Conservation (phyloP, 2,888 invertebrate genomes). For the Eustalomyia histrio region DNA sequence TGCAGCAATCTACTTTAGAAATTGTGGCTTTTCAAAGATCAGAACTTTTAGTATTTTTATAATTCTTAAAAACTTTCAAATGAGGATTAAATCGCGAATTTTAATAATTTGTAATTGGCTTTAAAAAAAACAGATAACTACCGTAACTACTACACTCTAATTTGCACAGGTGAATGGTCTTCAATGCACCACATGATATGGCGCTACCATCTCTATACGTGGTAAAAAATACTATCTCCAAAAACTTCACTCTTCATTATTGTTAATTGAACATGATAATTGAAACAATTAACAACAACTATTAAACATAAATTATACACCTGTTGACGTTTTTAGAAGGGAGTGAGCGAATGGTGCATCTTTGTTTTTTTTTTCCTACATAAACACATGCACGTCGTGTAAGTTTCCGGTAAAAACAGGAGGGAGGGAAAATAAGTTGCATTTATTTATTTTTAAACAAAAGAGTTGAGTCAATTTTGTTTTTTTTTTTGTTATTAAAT, state of each 20-base stretch:
- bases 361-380: neutral
- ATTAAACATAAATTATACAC: slow-evolving; percentile 40
- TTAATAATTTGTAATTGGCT: too few species aligned
- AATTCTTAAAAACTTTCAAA: too few species aligned
- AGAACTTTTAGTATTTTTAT: too few species aligned
- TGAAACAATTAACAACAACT: slow-evolving; percentile 14
- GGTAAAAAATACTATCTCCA: neutral
- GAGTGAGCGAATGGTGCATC: neutral
- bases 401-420: neutral
- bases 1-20: too few species aligned
- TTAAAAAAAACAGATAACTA: too few species aligned
- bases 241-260: slow-evolving; percentile 1
- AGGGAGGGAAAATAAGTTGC: neutral
- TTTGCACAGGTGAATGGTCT: slow-evolving; percentile 17
- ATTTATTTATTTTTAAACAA: neutral
- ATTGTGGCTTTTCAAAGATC: too few species aligned
- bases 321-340: slow-evolving; percentile 36
- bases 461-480: neutral
- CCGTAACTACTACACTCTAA: neutral
- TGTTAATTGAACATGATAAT: slow-evolving; percentile 28
- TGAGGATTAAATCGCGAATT: too few species aligned
- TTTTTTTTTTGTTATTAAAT: neutral
- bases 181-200: slow-evolving; percentile 55
- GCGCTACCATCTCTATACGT: slow-evolving; percentile 66
- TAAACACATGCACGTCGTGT: neutral